Evolutionary conservation across 2,797 vertebrate species (phyloP).

Genomic region (Sebastes trivittatus): DNA sequence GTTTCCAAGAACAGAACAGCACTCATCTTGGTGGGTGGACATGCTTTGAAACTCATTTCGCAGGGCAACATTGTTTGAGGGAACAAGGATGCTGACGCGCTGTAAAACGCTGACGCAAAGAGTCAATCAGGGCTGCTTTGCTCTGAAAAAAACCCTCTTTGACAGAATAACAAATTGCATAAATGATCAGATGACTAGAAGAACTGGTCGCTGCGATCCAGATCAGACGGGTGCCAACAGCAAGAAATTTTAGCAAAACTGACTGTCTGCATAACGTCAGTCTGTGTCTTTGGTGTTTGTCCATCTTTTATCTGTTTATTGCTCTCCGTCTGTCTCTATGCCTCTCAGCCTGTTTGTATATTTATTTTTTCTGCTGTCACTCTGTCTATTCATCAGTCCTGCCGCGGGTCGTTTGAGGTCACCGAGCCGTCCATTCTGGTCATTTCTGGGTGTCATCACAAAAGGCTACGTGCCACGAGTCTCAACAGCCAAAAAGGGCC

Average conservation of each 20-base stretch:
- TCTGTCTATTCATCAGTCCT: conserved; percentile 59
- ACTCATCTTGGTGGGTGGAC: conserved; percentile 31
- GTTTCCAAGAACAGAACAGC: conserved; percentile 12
- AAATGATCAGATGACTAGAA: conserved; percentile 51
- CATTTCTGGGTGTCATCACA: conserved; percentile 74
- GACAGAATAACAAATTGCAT: conserved; percentile 37
- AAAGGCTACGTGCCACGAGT: conserved; percentile 65
- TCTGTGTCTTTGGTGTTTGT: conserved; percentile 10
- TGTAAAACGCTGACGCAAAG: conserved; percentile 44
- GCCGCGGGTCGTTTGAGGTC: conserved; percentile 60
- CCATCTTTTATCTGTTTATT: conserved; percentile 10
- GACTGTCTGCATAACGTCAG: conserved; percentile 10
- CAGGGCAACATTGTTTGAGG: conserved; percentile 34
- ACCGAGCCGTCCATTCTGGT: conserved; percentile 60
- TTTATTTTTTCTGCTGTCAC: conserved; percentile 43
- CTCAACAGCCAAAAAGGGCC: conserved; percentile 65
- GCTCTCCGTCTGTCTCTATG: conserved; percentile 9
- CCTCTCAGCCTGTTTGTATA: conserved; percentile 35
- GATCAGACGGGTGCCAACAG: background rate
- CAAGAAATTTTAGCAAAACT: background rate
- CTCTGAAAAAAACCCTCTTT: conserved; percentile 9
- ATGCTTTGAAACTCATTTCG: conserved; percentile 26
- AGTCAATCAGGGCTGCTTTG: conserved; percentile 7
- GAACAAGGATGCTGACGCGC: conserved; percentile 20
- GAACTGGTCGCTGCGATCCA: background rate